Conservation (phyloP, 1,140 invertebrate species). For the Eurosta solidaginis region DNA sequence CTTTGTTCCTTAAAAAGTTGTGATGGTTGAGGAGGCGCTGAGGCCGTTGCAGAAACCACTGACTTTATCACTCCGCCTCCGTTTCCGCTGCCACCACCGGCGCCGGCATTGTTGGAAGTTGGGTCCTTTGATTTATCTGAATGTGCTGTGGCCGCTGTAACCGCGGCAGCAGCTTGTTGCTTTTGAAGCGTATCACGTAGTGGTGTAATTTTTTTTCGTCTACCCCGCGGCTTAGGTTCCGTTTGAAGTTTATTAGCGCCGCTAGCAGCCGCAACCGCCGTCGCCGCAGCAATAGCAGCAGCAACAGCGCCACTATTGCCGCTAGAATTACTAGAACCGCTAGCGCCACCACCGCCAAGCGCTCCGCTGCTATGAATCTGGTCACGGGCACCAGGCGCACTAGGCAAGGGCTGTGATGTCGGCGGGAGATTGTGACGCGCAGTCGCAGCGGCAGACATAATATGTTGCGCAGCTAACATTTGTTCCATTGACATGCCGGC, state of each 20-base stretch:
- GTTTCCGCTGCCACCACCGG: neutral
- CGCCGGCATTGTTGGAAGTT: neutral
- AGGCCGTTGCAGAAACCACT: constrained; percentile 4
- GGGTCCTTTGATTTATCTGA: constrained; percentile 36
- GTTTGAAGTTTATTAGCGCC: neutral
- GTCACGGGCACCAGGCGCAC: neutral
- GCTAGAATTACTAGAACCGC: constrained; percentile 11
- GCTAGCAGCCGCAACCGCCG: neutral
- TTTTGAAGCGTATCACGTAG: constrained; percentile 51
- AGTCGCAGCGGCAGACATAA: constrained; percentile 39
- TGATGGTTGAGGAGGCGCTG: constrained; percentile 59
- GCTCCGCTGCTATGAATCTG: no score
- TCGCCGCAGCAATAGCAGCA: neutral
- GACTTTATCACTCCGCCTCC: neutral
- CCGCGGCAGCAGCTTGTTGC: constrained; percentile 55
- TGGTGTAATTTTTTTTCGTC: constrained; percentile 56
- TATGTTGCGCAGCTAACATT: neutral
- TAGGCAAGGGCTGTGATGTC: neutral
- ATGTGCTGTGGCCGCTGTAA: constrained; percentile 46
- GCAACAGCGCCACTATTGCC: neutral
- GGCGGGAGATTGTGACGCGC: constrained; percentile 38
- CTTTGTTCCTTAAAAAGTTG: constrained; percentile 59
- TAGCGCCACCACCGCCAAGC: neutral
- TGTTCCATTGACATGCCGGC: constrained; percentile 1
- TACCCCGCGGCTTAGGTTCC: constrained; percentile 43